These are phyloP conservation scores for Rhaphigaster nebulosa DNA, from an alignment of 2,888 invertebrate species.

Conservation along the genomic window DNA sequence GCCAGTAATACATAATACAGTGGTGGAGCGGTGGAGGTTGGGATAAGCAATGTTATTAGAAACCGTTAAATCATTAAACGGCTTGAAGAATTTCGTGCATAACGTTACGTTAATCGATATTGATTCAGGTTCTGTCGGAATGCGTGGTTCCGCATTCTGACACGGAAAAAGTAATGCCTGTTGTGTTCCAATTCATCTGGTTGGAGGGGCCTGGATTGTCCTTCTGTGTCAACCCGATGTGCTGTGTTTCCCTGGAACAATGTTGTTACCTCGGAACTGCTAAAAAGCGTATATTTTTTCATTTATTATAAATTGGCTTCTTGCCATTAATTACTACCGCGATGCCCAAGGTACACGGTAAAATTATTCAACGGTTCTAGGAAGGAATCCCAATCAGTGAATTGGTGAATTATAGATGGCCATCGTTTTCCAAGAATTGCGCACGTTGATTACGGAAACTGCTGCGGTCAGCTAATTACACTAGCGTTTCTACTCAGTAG, in stretches of 20 bases:
- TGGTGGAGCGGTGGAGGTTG: neutral
- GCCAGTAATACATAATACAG: too few relatives aligned
- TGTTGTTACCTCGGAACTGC: too few relatives aligned
- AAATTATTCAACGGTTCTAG: neutral
- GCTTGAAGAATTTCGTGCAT: neutral
- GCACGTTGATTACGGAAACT: neutral
- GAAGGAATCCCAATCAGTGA: conserved; percentile 4
- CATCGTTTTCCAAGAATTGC: neutral
- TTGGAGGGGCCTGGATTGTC: neutral
- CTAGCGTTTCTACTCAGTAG: too few relatives aligned
- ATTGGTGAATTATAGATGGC: neutral
- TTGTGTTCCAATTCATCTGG: neutral
- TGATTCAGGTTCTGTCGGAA: neutral
- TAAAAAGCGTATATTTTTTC: neutral
- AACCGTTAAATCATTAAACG: neutral
- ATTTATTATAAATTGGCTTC: neutral
- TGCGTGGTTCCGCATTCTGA: neutral
- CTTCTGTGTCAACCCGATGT: too few relatives aligned
- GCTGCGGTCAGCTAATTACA: neutral
- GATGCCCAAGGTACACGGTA: neutral
- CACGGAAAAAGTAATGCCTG: neutral
- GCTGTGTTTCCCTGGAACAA: neutral
- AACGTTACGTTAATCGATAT: neutral
- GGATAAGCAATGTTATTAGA: neutral
- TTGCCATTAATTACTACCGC: neutral